A percentile compares a stretch with the other conserved stretches of the same genome.
phyloP scores from a whole-genome alignment of 2,888 invertebrate genomes.

The Napeogenes sylphis region DNA sequence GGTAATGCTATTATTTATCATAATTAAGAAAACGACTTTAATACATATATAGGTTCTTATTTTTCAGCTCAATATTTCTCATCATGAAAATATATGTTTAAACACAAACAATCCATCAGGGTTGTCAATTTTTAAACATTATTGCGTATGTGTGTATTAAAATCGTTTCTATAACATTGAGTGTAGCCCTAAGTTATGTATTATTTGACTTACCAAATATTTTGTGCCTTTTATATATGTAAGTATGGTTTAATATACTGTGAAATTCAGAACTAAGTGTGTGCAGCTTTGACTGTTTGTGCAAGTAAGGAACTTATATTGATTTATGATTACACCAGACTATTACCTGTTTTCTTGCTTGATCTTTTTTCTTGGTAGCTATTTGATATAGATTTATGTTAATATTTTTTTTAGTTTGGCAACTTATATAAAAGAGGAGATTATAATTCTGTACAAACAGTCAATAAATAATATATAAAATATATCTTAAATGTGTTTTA shows the following conservation, averaged over 20 bases:
- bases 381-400: too few species aligned
- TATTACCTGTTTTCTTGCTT: too few species aligned
- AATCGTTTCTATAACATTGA: too few species aligned
- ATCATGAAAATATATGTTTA: too few species aligned
- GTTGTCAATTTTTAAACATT: neutral
- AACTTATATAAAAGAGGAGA: too few species aligned
- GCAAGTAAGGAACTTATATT: neutral
- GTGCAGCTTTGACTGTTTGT: conserved; percentile 14
- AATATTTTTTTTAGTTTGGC: too few species aligned
- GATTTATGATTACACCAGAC: too few species aligned
- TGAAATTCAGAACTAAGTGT: conserved; percentile 13
- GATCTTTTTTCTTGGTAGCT: too few species aligned
- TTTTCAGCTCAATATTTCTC: neutral
- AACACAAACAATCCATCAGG: neutral
- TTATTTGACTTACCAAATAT: conserved; percentile 35
- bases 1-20: neutral
- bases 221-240: conserved; percentile 36
- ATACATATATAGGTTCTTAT: neutral
- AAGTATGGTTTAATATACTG: conserved; percentile 27
- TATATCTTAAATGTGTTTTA: too few species aligned
- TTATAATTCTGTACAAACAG: too few species aligned
- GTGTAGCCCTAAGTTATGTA: conserved; percentile 24
- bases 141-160: too few species aligned
- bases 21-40: neutral
- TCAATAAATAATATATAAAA: too few species aligned